These are phyloP conservation scores for Myotis brandtii DNA, from an alignment of 2,113 vertebrate genomes.

Conservation along the genomic window DNA sequence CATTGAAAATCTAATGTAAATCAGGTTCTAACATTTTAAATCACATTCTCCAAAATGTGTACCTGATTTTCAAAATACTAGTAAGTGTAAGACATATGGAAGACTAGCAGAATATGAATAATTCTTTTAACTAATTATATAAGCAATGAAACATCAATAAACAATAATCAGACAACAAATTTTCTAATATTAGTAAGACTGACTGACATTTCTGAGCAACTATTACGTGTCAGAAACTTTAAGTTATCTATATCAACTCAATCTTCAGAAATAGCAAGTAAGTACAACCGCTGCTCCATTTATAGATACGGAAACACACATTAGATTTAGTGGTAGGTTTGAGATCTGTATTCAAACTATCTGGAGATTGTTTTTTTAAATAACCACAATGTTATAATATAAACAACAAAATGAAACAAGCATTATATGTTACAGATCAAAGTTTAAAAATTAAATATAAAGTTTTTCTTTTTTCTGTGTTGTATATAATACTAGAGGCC, in stretches of 20 bases:
- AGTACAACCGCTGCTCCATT: not conserved
- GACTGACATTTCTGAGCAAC: not conserved
- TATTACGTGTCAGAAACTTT: not conserved
- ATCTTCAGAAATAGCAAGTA: not conserved
- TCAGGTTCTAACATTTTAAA: constrained; percentile 2
- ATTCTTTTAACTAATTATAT: not conserved
- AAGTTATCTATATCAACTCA: not conserved
- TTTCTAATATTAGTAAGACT: not conserved
- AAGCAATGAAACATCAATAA: not conserved
- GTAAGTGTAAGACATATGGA: not conserved
- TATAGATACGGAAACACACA: not conserved
- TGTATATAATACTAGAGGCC: not conserved
- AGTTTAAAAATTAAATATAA: not conserved
- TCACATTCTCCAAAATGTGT: not conserved
- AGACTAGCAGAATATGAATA: not conserved
- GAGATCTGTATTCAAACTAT: not conserved
- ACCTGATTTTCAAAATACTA: not conserved
- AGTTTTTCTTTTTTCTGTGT: not conserved
- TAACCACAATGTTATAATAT: not conserved
- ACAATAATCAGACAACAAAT: not conserved
- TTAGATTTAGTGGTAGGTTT: not conserved
- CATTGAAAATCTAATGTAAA: not conserved
- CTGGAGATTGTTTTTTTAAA: not conserved
- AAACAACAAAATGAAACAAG: not conserved
- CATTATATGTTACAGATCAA: not conserved